Evolutionary conservation across 2,888 invertebrate species (phyloP).

Genomic region (Himalopsyche kuldschensis): DNA sequence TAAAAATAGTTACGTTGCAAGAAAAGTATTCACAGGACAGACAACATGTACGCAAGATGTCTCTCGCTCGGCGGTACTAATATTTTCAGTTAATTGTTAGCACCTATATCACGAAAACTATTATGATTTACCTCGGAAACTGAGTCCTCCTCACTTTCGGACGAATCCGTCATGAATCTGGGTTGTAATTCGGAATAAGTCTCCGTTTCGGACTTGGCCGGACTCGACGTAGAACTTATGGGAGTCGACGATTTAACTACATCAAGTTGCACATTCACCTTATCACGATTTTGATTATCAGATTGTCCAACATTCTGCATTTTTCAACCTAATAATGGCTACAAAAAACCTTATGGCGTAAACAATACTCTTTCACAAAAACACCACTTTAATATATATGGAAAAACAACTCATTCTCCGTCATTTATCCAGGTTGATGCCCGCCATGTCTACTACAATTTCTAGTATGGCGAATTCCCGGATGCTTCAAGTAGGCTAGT

Average conservation of each 20-base stretch:
- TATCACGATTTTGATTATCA: conserved; percentile 81
- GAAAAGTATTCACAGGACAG: conserved; percentile 48
- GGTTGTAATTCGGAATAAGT: conserved; percentile 82
- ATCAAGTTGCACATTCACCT: conserved; percentile 74
- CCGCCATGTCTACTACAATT: conserved; percentile 73
- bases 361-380: conserved; percentile 56
- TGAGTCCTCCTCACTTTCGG: conserved; percentile 95
- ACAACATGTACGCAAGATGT: conserved; percentile 64
- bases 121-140: conserved; percentile 84
- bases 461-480: conserved; percentile 68
- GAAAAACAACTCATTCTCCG: conserved; percentile 62
- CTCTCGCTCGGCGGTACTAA: conserved; percentile 65
- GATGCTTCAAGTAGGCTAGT: conserved; percentile 29
- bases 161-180: conserved; percentile 90
- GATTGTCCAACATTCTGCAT: conserved; percentile 91
- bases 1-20: conserved; percentile 40
- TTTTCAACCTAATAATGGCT: conserved; percentile 65
- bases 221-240: conserved; percentile 82
- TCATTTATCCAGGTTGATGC: conserved; percentile 70
- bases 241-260: conserved; percentile 74
- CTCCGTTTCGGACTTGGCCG: conserved; percentile 84
- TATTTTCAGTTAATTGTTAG: conserved; percentile 58
- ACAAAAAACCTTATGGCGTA: conserved; percentile 30
- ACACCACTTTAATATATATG: conserved; percentile 61
- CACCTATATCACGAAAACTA: conserved; percentile 61